Conservation (phyloP, 2,888 invertebrate species). For the Drosophila helvetica region DNA sequence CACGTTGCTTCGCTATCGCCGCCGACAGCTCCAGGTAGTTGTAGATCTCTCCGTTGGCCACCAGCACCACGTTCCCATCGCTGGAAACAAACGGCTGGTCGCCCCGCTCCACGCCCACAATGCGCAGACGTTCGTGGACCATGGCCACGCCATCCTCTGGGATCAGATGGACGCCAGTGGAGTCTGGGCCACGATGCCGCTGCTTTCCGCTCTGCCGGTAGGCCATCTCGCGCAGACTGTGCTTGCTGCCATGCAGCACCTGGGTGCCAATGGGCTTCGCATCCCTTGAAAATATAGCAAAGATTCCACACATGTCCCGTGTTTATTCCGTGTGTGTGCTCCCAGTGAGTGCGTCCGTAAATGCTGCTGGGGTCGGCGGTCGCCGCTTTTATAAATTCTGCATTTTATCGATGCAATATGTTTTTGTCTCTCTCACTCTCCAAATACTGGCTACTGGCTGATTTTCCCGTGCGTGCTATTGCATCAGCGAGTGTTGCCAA, state of each 20-base stretch:
- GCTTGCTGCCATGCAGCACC: slow-evolving; percentile 52
- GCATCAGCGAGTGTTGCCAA: too few species aligned
- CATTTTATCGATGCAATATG: too few species aligned
- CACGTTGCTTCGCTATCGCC: slow-evolving; percentile 70
- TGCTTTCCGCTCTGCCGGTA: slow-evolving; percentile 81
- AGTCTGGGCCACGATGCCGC: slow-evolving; percentile 82
- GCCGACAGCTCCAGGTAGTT: slow-evolving; percentile 76
- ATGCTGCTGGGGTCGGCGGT: too few species aligned
- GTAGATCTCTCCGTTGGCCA: slow-evolving; percentile 82
- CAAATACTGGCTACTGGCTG: too few species aligned
- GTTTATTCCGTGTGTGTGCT: too few species aligned
- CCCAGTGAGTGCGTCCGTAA: too few species aligned
- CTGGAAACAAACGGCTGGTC: slow-evolving; percentile 79
- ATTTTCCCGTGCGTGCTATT: too few species aligned
- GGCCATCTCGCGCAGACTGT: slow-evolving; percentile 76
- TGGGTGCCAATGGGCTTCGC: slow-evolving; percentile 57
- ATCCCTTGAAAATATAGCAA: slow-evolving; percentile 78
- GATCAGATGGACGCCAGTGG: slow-evolving; percentile 75
- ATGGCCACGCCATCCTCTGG: slow-evolving; percentile 75
- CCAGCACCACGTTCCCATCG: slow-evolving; percentile 73
- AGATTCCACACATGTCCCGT: slow-evolving; percentile 81
- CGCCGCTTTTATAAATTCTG: too few species aligned
- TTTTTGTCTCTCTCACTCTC: too few species aligned
- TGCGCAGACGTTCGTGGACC: slow-evolving; percentile 80
- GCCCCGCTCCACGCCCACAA: slow-evolving; percentile 79